Evolutionary conservation across 2,113 vertebrate species (phyloP).

Genomic region (Amphiprion percula): DNA sequence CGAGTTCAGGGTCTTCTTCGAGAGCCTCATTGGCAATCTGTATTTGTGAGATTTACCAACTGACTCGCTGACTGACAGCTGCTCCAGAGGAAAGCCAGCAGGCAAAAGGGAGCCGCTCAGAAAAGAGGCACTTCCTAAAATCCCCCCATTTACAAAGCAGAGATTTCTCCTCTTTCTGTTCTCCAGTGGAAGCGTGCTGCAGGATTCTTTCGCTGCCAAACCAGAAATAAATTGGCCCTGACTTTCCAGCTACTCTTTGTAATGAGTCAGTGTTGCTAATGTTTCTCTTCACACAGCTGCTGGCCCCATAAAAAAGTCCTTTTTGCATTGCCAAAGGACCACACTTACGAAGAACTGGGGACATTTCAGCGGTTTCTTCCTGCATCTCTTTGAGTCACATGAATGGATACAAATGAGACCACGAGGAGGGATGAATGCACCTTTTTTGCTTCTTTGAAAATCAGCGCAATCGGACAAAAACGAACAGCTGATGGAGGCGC

Average conservation of each 20-base stretch:
- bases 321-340: conserved; percentile 63
- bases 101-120: conserved; percentile 41
- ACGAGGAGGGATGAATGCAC: conserved; percentile 50
- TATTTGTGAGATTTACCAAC: conserved; percentile 69
- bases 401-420: conserved; percentile 58
- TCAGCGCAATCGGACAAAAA: conserved; percentile 51
- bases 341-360: conserved; percentile 64
- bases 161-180: conserved; percentile 45
- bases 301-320: conserved; percentile 42
- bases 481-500: conserved; percentile 68
- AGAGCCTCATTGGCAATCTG: conserved; percentile 68
- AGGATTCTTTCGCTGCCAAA: conserved; percentile 48
- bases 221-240: conserved; percentile 59
- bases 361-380: conserved; percentile 61
- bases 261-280: conserved; percentile 70
- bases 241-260: conserved; percentile 56
- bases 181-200: conserved; percentile 37
- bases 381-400: conserved; percentile 53
- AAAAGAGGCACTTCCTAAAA: conserved; percentile 66
- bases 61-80: conserved; percentile 76
- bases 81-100: conserved; percentile 71
- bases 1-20: conserved; percentile 65
- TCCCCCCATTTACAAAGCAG: conserved; percentile 50
- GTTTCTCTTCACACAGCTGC: conserved; percentile 69
- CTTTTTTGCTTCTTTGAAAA: conserved; percentile 56